Base-by-base conservation (phyloP, 2,888 invertebrate genomes). In the Silvanus unidentatus region DNA sequence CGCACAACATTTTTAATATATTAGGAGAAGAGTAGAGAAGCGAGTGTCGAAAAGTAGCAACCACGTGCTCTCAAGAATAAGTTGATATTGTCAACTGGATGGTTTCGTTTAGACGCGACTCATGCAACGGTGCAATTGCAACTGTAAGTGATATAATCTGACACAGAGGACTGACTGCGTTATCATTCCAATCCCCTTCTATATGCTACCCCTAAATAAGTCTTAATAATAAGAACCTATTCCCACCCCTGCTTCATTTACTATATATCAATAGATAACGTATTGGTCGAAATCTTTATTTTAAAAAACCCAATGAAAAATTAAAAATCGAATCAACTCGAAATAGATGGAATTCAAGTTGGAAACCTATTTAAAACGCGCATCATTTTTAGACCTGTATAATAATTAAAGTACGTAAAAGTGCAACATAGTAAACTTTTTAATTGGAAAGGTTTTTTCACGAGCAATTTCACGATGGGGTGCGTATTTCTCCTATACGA, bases 121-220 rank as follows among this genome's bases (percentile, higher is more conserved):
- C 16, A 32, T 30, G 27, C 27, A 42, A 45, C 52, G 54, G 48
- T 55, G 56, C 48, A 56, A 59, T 47, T 57, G 56, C 58, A 58
- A 61, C 62, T 62, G 53, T 56, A 55, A 48, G 52, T 16, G 50
- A 50, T 50, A 50, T 54, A 50, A 55, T 55, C 52, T 55, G 48
- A 57, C 56, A 57, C 57, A 37, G 47, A 52, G 48, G 43, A 50
- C 45, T 52, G 54, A 55, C 60, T 59, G 54, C 48, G 45, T 46
- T 54, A 51, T 58, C 53, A 55, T 55, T 55, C 58, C 53, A 54
- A 60, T 58, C 63, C 63, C 63, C 62, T 61, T 58, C 60, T 54
- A 57, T 58, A 59, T 55, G 58, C 60, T 58, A 42, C 58, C 69
- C 69, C 68, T 64, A 66, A 69, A 66, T 68, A 65, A 67, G 64